Evolutionary conservation across 92 coral and sea anemone species (phyloP), one percentile per base, ranked within the genome.

Genomic region (Anthopleura xanthogrammica): DNA sequence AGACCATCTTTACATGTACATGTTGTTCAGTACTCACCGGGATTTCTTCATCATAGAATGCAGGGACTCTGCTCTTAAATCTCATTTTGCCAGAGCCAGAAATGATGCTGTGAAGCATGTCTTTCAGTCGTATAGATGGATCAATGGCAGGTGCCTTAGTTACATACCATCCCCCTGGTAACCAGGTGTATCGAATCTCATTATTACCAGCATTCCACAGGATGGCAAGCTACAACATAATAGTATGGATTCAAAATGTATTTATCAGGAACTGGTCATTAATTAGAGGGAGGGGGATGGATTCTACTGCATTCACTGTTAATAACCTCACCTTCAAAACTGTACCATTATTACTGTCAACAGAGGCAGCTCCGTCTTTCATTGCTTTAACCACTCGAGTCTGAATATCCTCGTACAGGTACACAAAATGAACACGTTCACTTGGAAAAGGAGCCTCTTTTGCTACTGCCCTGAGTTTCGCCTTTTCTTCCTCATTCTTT

Each of bases 81-180:
- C 86, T 83, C 52, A 97, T 71, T 83, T 93, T 91, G 24, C 92
- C 88, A 72, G 90, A 88, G 10, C 98, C 98, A 11, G 81, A 78
- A 22, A 90, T 83, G 83, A 97, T 58, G 70, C 77, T 86, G 54
- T 90, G 86, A 20, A 97, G 82, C 79, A 83, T 46, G 36, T 85
- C 78, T 58, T 86, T 77, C 52, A 97, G 92, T 41, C 88, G 87
- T 2, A 88, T 29, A n/a, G 90, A 86, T 22, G 90, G 86, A 42
- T 75, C 83, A 13, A 88, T 76, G 76, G 91, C 81, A 52, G 85
- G 66, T 22, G 57, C 24, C 42, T 85, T 85, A 62, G 89, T 68
- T 66, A 90, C 86, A 83, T 95, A 90, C 99, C 98, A 97, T 1
- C 99, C 99, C 16, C 93, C 89, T 78, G 87, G 88, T 19, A 97